Evolutionary conservation across 2,888 invertebrate species (phyloP).

Genomic region (Meteorus cinctellus): DNA sequence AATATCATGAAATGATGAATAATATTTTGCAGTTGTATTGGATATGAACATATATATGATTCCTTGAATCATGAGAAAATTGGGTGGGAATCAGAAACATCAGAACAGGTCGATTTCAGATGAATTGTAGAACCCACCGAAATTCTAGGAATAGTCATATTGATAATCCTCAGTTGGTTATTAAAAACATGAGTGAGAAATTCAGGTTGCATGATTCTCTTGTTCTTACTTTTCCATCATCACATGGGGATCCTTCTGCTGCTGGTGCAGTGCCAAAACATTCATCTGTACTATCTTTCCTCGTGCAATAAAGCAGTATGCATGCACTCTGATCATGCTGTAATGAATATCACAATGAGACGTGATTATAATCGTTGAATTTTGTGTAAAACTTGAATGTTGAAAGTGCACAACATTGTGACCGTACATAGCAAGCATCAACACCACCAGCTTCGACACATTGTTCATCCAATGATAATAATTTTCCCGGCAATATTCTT

Average conservation of each 20-base stretch:
- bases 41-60: too few species aligned
- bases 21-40: too few species aligned
- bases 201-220: not conserved
- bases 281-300: constrained; percentile 30
- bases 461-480: constrained; percentile 46
- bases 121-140: too few species aligned
- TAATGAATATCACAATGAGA: constrained; percentile 9
- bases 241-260: constrained; percentile 44
- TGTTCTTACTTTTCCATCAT: constrained; percentile 27
- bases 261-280: constrained; percentile 43
- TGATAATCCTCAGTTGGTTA: not conserved
- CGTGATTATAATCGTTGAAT: not conserved
- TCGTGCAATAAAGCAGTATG: constrained; percentile 44
- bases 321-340: constrained; percentile 43
- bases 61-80: too few species aligned
- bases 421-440: constrained; percentile 44
- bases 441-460: constrained; percentile 42
- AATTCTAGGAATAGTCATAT: not conserved
- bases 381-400: not conserved
- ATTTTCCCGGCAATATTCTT: constrained; percentile 45
- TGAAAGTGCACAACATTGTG: not conserved
- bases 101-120: not conserved
- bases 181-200: not conserved
- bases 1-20: too few species aligned
- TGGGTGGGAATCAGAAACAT: too few species aligned